A percentile compares a stretch with the other conserved stretches of the same genome.
Evolutionary conservation across 2,888 invertebrate species (phyloP).

Genomic region (Eueremaeus valkanovi): DNA sequence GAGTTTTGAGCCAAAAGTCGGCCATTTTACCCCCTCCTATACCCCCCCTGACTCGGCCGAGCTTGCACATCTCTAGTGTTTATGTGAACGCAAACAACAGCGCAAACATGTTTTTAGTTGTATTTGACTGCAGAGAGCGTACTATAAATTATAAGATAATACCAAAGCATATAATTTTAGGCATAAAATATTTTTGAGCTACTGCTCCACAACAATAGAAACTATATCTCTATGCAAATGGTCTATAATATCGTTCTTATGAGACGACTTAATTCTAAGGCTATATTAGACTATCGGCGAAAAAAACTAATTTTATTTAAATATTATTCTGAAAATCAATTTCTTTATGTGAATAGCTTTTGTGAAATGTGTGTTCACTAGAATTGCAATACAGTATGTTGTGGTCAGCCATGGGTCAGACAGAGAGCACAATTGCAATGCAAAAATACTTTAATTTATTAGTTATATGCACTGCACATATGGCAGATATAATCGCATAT

Average conservation of each 20-base stretch:
- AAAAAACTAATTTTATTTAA: not conserved
- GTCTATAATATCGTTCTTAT: not conserved
- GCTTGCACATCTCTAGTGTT: no score
- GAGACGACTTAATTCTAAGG: slow-evolving; percentile 7
- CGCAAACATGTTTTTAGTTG: not conserved
- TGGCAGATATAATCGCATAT: no score
- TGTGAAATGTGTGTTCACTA: no score
- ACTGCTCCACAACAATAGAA: not conserved
- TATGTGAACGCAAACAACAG: slow-evolving; percentile 13
- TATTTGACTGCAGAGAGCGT: not conserved
- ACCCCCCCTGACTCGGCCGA: no score
- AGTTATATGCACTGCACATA: no score
- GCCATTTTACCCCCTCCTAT: no score
- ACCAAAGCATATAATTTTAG: slow-evolving; percentile 11
- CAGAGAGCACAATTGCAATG: no score
- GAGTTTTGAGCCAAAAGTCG: no score
- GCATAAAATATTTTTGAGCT: slow-evolving; percentile 1
- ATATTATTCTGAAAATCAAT: not conserved
- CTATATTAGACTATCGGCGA: not conserved
- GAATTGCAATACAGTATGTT: no score
- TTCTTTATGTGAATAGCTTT: not conserved
- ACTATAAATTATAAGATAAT: slow-evolving; percentile 1
- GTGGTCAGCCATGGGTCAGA: no score
- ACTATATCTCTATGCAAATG: slow-evolving; percentile 11
- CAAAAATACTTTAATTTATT: no score